Evolutionary conservation across 2,888 invertebrate species (phyloP), one percentile per base, ranked within the genome.

Genomic region (Eupithecia exiguata): DNA sequence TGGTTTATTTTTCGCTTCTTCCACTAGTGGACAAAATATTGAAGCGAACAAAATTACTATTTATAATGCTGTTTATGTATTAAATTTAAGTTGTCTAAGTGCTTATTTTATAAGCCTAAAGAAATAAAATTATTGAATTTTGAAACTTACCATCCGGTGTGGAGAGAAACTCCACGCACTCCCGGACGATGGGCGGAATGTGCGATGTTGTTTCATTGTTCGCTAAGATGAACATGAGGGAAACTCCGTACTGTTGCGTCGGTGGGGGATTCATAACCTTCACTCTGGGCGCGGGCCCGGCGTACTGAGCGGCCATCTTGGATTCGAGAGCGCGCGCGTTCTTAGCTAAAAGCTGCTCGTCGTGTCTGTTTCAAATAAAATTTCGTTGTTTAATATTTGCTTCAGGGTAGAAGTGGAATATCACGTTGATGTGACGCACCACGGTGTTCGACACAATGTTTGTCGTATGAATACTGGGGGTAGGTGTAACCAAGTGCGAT

Each of bases 181-280:
- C 97, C 81, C 96, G 96, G 43, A 99, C 97, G 71, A 99, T 97
- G 0, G 98, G 98, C 68, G 99, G 99, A 86, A 99, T 98, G 9
- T 97, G 25, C 38, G 21, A 14, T 16, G 35, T 3, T 14, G 25
- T 3, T 5, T 96, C 91, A 88, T 99, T 98, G 89, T 98, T 96
- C 77, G 97, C 96, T 87, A 98, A 98, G 77, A 99, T 99, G 89
- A 97, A 98, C 86, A 97, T 96, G 73, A 99, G 95, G 5, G 98
- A 96, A 1, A 99, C 99, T 38, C 99, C 99, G 92, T 99, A 99
- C 92, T 99, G 99, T 88, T 98, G 98, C 9, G 98, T 98, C 58
- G 95, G 95, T 66, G 90, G 92, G 53, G 94, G 90, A 0, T 87
- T 86, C 1, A 90, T 40, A 35, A 66, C 79, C 18, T 86, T 53